phyloP scores from a whole-genome alignment of 1,140 invertebrate species.

The Bombus confusus region DNA sequence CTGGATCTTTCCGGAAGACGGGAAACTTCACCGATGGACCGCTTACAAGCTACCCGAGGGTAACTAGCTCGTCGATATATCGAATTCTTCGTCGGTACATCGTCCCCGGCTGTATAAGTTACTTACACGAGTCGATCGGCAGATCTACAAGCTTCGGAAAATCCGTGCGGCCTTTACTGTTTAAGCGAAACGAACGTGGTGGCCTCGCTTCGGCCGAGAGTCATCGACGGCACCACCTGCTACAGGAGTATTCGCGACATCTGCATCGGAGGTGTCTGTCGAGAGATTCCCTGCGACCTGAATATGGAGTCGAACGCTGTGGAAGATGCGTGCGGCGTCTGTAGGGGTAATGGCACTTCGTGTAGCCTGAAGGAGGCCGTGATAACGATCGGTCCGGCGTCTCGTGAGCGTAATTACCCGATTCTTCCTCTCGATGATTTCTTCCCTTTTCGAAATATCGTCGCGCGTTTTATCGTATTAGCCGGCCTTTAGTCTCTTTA shows the following conservation, averaged over 20 bases:
- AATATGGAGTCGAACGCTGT: constrained; percentile 84
- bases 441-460: background rate
- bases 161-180: constrained; percentile 82
- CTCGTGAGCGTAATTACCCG: constrained; percentile 45
- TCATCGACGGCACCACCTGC: constrained; percentile 82
- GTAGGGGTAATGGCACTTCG: constrained; percentile 84
- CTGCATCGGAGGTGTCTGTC: constrained; percentile 82
- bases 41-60: constrained; percentile 73
- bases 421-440: background rate
- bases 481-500: background rate
- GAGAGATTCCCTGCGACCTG: constrained; percentile 84
- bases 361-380: constrained; percentile 76
- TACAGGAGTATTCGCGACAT: constrained; percentile 81
- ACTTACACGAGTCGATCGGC: background rate
- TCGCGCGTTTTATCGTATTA: background rate
- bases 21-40: constrained; percentile 73
- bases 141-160: constrained; percentile 72
- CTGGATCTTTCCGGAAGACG: constrained; percentile 76
- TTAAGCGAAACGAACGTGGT: constrained; percentile 80
- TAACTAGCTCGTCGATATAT: constrained; percentile 44
- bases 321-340: constrained; percentile 85
- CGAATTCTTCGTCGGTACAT: background rate
- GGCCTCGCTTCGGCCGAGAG: constrained; percentile 70
- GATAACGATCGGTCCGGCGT: constrained; percentile 43
- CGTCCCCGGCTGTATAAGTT: background rate